These are phyloP conservation scores for Plemyria rubiginata DNA, from an alignment of 2,888 invertebrate species.

Conservation along the genomic window DNA sequence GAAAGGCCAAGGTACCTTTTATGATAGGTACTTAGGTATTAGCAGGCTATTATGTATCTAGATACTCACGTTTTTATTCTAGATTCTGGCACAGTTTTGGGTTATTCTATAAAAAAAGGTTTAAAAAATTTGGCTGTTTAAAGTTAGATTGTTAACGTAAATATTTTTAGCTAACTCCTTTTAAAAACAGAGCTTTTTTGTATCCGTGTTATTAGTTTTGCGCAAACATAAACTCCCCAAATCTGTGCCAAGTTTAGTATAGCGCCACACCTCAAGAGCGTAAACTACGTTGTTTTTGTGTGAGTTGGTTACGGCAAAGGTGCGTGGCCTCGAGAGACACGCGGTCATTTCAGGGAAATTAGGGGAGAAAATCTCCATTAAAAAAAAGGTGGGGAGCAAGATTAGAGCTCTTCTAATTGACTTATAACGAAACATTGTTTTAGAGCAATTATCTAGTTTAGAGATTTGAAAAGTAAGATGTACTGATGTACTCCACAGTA, in stretches of 20 bases:
- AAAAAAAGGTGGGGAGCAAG: constrained; percentile 2
- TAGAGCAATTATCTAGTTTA: not conserved
- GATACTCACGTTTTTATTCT: constrained; percentile 1
- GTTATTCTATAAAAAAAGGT: too few relatives aligned
- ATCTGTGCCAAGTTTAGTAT: constrained; percentile 44
- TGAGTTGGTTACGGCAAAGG: constrained; percentile 31
- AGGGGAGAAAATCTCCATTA: not conserved
- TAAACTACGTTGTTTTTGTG: constrained; percentile 32
- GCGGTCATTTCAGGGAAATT: constrained; percentile 6
- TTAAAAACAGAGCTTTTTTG: not conserved
- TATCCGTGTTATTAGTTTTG: not conserved
- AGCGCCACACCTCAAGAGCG: constrained; percentile 39
- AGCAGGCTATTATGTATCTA: constrained; percentile 8
- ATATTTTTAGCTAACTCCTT: not conserved
- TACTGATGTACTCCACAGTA: not conserved
- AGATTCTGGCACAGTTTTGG: constrained; percentile 19
- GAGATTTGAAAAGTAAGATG: not conserved
- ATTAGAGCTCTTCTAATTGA: constrained; percentile 1
- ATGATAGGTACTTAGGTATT: constrained; percentile 11
- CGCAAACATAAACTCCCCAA: constrained; percentile 30
- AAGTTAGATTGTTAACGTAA: not conserved
- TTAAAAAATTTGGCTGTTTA: not conserved
- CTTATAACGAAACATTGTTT: not conserved
- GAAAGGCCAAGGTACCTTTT: not conserved
- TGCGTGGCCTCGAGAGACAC: constrained; percentile 17